Evolutionary conservation across 1,140 invertebrate species (phyloP).

Genomic region (Hormaphis cornu): DNA sequence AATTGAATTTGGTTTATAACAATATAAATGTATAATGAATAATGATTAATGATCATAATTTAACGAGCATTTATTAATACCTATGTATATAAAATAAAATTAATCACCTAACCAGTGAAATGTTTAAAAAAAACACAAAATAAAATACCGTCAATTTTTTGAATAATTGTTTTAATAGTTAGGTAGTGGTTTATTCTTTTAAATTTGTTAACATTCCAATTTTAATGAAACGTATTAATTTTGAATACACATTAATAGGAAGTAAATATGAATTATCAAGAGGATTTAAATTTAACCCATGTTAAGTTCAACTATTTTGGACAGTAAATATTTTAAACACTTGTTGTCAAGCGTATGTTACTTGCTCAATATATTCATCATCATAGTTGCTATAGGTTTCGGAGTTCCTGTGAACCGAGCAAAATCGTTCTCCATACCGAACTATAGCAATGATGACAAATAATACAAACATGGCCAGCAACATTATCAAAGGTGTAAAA

Average conservation of each 20-base stretch:
- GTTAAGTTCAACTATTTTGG: neutral
- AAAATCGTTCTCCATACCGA: constrained; percentile 57
- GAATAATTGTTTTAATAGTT: neutral
- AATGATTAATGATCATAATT: too few species aligned
- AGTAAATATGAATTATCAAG: neutral
- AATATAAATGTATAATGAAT: too few species aligned
- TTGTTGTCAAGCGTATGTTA: neutral
- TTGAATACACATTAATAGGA: neutral
- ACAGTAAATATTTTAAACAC: neutral
- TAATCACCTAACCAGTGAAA: too few species aligned
- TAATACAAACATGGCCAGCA: constrained; percentile 58
- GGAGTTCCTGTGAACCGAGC: neutral
- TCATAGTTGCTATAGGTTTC: neutral
- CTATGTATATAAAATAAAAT: neutral
- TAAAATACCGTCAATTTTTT: neutral
- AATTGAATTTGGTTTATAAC: too few species aligned
- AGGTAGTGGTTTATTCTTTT: neutral
- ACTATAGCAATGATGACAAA: constrained; percentile 64
- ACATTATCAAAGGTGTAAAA: constrained; percentile 61
- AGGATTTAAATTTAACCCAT: neutral
- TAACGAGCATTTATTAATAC: too few species aligned
- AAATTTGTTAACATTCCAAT: neutral
- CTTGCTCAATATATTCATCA: neutral
- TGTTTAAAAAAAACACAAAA: neutral
- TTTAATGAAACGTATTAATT: neutral